Evolutionary conservation across 2,888 invertebrate species (phyloP).

Genomic region (Galeruca laticollis): DNA sequence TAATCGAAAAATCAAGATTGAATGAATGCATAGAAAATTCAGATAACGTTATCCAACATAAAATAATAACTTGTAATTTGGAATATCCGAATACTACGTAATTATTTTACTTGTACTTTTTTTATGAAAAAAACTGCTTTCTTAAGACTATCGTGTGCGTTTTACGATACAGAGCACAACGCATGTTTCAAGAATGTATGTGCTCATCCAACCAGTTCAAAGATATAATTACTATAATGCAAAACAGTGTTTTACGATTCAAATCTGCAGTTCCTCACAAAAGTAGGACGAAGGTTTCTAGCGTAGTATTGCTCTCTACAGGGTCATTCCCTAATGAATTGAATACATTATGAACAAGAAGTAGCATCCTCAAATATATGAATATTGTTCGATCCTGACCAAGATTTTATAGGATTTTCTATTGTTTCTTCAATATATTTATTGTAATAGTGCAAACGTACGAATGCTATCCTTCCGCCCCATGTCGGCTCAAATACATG

Average conservation of each 20-base stretch:
- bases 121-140: slow-evolving; percentile 21
- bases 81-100: background rate
- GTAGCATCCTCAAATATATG: too few relatives aligned
- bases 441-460: too few relatives aligned
- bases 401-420: too few relatives aligned
- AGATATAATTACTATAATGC: slow-evolving; percentile 32
- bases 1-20: too few relatives aligned
- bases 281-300: slow-evolving; percentile 9
- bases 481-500: too few relatives aligned
- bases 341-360: background rate
- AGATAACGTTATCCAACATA: too few relatives aligned
- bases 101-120: slow-evolving; percentile 21
- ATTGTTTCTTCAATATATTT: too few relatives aligned
- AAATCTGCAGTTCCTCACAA: background rate
- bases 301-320: background rate
- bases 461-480: too few relatives aligned
- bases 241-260: slow-evolving; percentile 19
- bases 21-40: too few relatives aligned
- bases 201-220: slow-evolving; percentile 30
- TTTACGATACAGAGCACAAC: slow-evolving; percentile 31
- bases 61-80: background rate
- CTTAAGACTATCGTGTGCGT: slow-evolving; percentile 21
- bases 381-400: too few relatives aligned
- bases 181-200: background rate
- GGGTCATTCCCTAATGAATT: background rate